Percentiles rank a stretch among this genome's conserved stretches.
These are phyloP conservation scores for Ahaetulla prasina DNA, from an alignment of 2,113 vertebrate genomes.

Conservation along the genomic window DNA sequence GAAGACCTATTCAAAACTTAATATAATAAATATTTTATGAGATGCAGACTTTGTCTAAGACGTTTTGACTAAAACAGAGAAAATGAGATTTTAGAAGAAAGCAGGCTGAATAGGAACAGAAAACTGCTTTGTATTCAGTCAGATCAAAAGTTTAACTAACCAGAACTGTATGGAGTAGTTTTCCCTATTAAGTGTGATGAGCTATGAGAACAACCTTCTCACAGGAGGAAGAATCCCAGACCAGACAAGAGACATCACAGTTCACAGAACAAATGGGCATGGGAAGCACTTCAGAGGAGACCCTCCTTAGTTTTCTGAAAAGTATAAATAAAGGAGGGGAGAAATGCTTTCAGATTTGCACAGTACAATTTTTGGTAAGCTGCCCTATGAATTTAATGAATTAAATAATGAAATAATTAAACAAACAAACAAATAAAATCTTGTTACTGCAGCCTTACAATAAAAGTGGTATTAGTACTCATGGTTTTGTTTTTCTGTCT, in stretches of 20 bases:
- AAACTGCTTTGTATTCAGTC: neutral
- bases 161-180: neutral
- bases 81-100: neutral
- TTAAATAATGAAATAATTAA: neutral
- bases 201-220: neutral
- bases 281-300: neutral
- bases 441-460: neutral
- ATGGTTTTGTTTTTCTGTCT: neutral
- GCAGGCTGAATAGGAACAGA: neutral
- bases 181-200: neutral
- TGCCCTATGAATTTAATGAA: neutral
- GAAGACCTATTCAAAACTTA: neutral
- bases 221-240: neutral
- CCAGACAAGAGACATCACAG: neutral
- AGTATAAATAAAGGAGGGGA: neutral
- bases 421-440: neutral
- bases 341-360: neutral
- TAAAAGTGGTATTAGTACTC: neutral
- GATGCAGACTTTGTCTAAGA: constrained; percentile 17
- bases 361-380: neutral
- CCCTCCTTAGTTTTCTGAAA: neutral
- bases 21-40: neutral
- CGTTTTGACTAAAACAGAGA: neutral
- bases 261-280: neutral
- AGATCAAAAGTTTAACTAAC: neutral